These are phyloP conservation scores for Saguinus midas DNA, from an alignment of 2,113 vertebrate genomes.

Conservation along the genomic window DNA sequence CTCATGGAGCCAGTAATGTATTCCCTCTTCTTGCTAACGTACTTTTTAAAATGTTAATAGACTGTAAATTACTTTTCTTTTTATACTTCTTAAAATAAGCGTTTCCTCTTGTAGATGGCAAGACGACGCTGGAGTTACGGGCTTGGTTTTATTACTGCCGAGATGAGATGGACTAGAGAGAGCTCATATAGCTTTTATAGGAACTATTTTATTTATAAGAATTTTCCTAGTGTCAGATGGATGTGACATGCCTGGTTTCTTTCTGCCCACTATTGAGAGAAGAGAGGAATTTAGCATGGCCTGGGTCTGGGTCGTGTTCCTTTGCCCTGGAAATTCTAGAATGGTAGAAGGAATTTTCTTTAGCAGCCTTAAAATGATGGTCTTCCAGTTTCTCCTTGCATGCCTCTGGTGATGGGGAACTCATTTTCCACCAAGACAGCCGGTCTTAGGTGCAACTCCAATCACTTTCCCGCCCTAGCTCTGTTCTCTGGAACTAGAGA, in stretches of 20 bases:
- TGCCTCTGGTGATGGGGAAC: not conserved
- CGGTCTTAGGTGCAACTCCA: not conserved
- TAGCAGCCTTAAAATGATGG: fast-evolving
- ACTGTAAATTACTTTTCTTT: conserved; percentile 76
- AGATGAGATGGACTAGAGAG: conserved; percentile 77
- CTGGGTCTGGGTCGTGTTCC: not conserved
- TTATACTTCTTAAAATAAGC: conserved; percentile 77
- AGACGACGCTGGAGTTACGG: conserved; percentile 53
- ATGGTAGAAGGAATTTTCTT: too few relatives aligned
- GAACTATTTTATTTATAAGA: conserved; percentile 86
- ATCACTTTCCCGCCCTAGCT: not conserved
- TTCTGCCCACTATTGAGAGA: conserved; percentile 29
- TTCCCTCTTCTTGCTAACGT: conserved; percentile 26
- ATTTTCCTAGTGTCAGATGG: conserved; percentile 82
- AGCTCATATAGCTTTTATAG: conserved; percentile 84
- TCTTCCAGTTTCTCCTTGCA: not conserved
- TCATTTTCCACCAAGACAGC: not conserved
- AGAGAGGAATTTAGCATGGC: not conserved
- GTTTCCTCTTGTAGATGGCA: conserved; percentile 68
- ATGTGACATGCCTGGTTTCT: conserved; percentile 77
- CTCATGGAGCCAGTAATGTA: not conserved
- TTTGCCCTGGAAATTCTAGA: not conserved
- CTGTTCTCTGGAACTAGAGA: not conserved
- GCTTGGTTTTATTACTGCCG: conserved; percentile 72
- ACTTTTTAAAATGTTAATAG: conserved; percentile 76